Evolutionary conservation across 2,888 invertebrate genomes (phyloP).

Genomic region (Atethmia centrago): DNA sequence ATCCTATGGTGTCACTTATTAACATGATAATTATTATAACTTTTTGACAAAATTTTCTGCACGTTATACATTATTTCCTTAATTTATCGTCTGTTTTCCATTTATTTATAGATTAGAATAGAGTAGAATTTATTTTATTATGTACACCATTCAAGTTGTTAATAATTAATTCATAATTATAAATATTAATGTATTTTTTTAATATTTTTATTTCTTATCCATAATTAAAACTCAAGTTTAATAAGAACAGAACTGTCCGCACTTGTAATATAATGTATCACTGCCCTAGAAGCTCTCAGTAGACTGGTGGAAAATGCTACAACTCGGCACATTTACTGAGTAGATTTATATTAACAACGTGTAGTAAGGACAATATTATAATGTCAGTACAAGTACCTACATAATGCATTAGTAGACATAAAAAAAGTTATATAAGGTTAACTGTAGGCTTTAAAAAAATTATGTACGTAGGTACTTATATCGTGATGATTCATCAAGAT

Average conservation of each 20-base stretch:
- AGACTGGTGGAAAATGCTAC: constrained; percentile 1
- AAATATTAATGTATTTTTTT: neutral
- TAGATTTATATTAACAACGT: neutral
- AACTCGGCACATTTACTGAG: neutral
- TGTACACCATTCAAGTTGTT: neutral
- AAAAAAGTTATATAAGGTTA: neutral
- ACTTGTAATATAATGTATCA: constrained; percentile 3
- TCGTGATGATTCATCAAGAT: too few species aligned
- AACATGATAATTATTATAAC: too few species aligned
- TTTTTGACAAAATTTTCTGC: neutral
- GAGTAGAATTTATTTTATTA: neutral
- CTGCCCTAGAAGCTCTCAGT: neutral
- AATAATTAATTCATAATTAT: neutral
- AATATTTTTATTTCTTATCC: neutral
- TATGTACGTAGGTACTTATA: too few species aligned
- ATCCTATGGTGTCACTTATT: too few species aligned
- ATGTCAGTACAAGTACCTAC: neutral
- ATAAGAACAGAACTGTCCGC: neutral
- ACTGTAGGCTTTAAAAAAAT: too few species aligned
- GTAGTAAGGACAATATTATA: neutral
- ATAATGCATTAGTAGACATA: neutral
- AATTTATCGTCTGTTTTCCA: neutral
- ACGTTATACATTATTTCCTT: neutral
- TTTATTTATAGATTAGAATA: neutral
- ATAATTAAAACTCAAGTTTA: neutral